Evolutionary conservation across 2,888 invertebrate species (phyloP).

Genomic region (Tiphia femorata): DNA sequence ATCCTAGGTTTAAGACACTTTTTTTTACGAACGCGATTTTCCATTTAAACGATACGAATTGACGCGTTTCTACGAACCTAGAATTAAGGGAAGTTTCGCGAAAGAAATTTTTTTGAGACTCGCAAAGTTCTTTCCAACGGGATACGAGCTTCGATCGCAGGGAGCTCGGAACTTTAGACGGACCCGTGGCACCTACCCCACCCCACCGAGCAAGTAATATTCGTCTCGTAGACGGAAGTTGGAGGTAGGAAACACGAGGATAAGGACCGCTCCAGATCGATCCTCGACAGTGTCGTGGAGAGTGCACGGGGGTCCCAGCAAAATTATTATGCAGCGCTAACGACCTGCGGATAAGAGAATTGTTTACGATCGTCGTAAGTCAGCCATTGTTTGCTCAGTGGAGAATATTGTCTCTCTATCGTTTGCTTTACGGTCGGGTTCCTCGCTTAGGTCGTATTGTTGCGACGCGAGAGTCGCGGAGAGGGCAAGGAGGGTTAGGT

Average conservation of each 20-base stretch:
- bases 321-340: slow-evolving; percentile 55
- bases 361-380: slow-evolving; percentile 54
- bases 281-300: slow-evolving; percentile 6
- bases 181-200: too few species aligned
- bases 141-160: neutral
- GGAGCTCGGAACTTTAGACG: too few species aligned
- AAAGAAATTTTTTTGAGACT: neutral
- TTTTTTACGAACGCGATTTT: too few species aligned
- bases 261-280: slow-evolving; percentile 16
- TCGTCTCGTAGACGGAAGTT: too few species aligned
- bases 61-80: too few species aligned
- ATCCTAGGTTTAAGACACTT: too few species aligned
- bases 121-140: neutral
- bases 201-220: too few species aligned
- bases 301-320: slow-evolving; percentile 19
- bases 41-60: too few species aligned
- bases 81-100: too few species aligned
- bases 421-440: slow-evolving; percentile 48
- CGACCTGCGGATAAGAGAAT: slow-evolving; percentile 54
- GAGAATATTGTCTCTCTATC: slow-evolving; percentile 56
- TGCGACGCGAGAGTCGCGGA: slow-evolving; percentile 12
- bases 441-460: slow-evolving; percentile 32
- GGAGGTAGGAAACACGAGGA: slow-evolving; percentile 4
- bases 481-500: neutral
- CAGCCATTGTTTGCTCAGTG: slow-evolving; percentile 51